Base-by-base conservation (phyloP, 2,113 vertebrate genomes). In the Mola mola region DNA sequence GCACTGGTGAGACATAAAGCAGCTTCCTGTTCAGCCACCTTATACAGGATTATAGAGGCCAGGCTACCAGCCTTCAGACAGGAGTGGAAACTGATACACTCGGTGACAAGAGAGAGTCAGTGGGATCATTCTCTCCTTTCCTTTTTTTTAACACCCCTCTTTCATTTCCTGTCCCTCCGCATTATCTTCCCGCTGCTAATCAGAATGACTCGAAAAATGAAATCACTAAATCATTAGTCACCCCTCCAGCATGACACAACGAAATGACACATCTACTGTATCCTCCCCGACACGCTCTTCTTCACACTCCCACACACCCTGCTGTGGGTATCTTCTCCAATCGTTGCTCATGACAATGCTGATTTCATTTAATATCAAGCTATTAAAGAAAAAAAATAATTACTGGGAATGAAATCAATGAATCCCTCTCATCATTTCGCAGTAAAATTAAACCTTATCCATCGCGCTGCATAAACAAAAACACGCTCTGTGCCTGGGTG, bases 201-300 rank as follows among this genome's bases (percentile, higher is more conserved):
- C 80, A 87, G 60, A 84, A 82, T 43, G 78, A 84, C 61, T 49
- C 64, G 74, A 81, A 78, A 87, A 88, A 83, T 74, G 66, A 82
- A 89, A 92, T 92, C 89, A 87, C 81, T 87, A 77, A 76, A 86
- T 86, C 82, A 86, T 86, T 89, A 86, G 86, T 88, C 88, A 90
- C 82, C 79, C 75, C 63, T 82, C 46, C 41, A 31, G 81, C 75
- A 67, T 72, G 78, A 86, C 68, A 82, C 81, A 73, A 79, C 71
- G 59, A 76, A 79, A 82, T 76, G 75, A 86, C 79, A 82, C 75
- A 58, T 79, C 66, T 56, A 59, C 64, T 72, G 51, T 58, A 33
- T 34, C 56, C 59, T 38, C 41, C 60, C 22, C 41, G 3, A 5
- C 26, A 29, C 33, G 62, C 37, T 29, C 20, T 49, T 9, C 46